Base-by-base conservation (phyloP, 1,140 invertebrate genomes). In the Anastatus disparis region DNA sequence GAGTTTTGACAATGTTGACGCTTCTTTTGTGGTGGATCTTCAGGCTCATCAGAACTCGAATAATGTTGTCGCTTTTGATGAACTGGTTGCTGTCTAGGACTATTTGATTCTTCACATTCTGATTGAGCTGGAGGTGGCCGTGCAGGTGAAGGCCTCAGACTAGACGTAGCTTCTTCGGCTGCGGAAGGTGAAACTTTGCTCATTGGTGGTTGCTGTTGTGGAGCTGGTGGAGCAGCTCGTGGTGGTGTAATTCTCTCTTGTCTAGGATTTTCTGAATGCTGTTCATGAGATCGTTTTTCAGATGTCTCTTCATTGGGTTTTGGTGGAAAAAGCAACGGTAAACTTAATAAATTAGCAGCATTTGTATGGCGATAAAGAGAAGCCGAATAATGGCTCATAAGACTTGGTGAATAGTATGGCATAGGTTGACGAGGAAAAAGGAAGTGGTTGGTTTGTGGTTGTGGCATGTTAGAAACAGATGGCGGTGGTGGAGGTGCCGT, bases 161-260 rank as follows among this genome's bases (percentile, higher is more conserved):
- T 89, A 7, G 88, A 87, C 10, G 85, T 87, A 2, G 89, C 89
- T 81, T 93, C 91, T 76, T 92, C 89, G 3, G 82, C 88, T 4
- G 89, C 89, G 2, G 90, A 87, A 13, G 91, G 90, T 31, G 91
- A 91, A 2, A 91, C 87, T 80, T 86, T 89, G 81, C 78, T 86
- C 9, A 40, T 2, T 0, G 6, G 20, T 7, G 78, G 72, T 12
- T 79, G 79, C 1, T 46, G 53, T 42, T 58, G 53, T 4, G 9
- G 10, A 7, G 50, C 40, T 3, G 75, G 66, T 1, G 81, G 77
- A 0, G 76, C 70, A 66, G 79, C 77, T 0, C 78, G 69, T 0
- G 88, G 86, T 8, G 87, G 87, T 0, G 87, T 87, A 48, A 85
- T 82, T 8, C 85, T 76, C 17, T 87, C 86, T 42, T 81, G 81